A percentile compares a stretch with the other conserved stretches of the same genome.
These are phyloP conservation scores for Ophion obscuratus DNA, from an alignment of 2,888 invertebrate species.

Conservation along the genomic window DNA sequence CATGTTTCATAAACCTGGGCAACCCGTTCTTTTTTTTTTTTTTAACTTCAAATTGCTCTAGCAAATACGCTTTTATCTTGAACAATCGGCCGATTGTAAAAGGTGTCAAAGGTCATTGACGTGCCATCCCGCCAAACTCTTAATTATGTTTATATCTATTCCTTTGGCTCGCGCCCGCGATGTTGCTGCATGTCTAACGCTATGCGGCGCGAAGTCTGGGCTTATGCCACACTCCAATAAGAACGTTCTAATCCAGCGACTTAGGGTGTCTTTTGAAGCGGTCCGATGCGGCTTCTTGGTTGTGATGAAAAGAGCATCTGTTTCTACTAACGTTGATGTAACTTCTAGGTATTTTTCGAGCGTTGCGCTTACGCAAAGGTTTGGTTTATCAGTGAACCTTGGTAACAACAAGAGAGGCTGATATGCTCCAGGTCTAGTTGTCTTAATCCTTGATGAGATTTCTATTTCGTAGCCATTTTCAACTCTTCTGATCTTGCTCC, in stretches of 20 bases:
- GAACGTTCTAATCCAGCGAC: slow-evolving; percentile 44
- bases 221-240: slow-evolving; percentile 15
- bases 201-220: slow-evolving; percentile 42
- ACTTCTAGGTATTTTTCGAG: slow-evolving; percentile 24
- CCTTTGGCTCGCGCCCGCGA: slow-evolving; percentile 29
- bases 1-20: too few species aligned
- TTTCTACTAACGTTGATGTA: background rate
- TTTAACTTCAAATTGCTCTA: background rate
- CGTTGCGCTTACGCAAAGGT: slow-evolving; percentile 26
- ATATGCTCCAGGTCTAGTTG: slow-evolving; percentile 26
- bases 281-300: slow-evolving; percentile 16
- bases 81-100: slow-evolving; percentile 50
- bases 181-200: slow-evolving; percentile 52
- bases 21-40: slow-evolving; percentile 16
- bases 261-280: slow-evolving; percentile 33
- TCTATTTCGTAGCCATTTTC: slow-evolving; percentile 54
- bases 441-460: slow-evolving; percentile 29
- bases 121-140: too few species aligned
- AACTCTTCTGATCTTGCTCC: slow-evolving; percentile 50
- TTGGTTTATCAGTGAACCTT: slow-evolving; percentile 26
- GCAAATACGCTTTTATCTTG: slow-evolving; percentile 22
- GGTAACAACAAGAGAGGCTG: slow-evolving; percentile 37
- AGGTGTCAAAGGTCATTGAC: too few species aligned
- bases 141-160: too few species aligned
- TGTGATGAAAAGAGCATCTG: slow-evolving; percentile 25